Percentiles rank a stretch among this genome's conserved stretches.
These are phyloP conservation scores for Anguilla rostrata DNA, from an alignment of 2,113 vertebrate genomes.

Conservation along the genomic window DNA sequence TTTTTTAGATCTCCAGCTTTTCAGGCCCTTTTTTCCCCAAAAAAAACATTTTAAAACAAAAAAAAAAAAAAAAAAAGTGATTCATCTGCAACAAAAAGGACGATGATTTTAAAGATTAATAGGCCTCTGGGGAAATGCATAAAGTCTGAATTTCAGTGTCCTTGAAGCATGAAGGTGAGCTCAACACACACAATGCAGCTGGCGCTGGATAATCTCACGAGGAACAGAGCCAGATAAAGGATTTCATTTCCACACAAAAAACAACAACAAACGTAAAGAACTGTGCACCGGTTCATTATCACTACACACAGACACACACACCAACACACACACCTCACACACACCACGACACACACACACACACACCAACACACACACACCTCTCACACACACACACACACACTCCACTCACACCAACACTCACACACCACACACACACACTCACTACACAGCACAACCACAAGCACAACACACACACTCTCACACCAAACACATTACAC, in stretches of 20 bases:
- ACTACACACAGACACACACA: background rate
- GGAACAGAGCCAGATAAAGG: background rate
- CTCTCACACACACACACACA: too few species aligned
- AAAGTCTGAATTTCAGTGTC: background rate
- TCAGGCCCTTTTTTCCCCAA: background rate
- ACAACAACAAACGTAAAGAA: background rate
- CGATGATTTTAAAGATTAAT: slow-evolving; percentile 9
- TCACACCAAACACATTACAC: too few species aligned
- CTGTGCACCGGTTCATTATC: background rate
- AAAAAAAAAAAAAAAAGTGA: background rate
- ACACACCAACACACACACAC: too few species aligned
- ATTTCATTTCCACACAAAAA: background rate
- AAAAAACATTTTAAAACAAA: background rate
- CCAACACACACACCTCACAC: too few species aligned
- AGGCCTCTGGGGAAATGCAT: background rate
- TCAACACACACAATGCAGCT: background rate
- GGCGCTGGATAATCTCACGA: background rate
- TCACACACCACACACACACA: too few species aligned
- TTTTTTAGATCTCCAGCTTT: background rate
- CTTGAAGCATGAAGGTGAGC: slow-evolving; percentile 20
- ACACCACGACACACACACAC: too few species aligned
- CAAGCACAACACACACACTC: too few species aligned
- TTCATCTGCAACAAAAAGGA: background rate
- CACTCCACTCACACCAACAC: too few species aligned
- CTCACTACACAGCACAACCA: too few species aligned